Evolutionary conservation across 64 coral and sea anemone genomes (phyloP), one percentile per base, ranked within the genome.

Genomic region (Hydrozoanthus tunicans): DNA sequence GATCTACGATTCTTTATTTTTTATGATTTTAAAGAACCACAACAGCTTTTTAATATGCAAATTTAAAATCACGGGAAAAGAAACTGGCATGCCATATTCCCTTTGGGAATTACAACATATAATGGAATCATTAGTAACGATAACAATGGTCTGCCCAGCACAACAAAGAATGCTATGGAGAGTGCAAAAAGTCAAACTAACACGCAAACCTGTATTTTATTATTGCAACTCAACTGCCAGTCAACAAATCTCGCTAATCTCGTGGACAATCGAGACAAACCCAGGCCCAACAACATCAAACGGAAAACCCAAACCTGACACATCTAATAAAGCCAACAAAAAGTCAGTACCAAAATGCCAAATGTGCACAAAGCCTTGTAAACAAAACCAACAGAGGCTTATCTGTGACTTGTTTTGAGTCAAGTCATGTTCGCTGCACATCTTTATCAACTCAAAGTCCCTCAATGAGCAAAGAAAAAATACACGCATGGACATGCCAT

Each of bases 361-460:
- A 20, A 20, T 20, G 20, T 20, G 20, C 20, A 20, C 20, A 20
- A 20, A 20, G 83, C 83, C 83, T 56, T 86, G 83, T 72, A 86
- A 86, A 72, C 66, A 66, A 86, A 71, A 72, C 20, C 65, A 86
- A 86, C 83, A 71, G 26, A 79, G 53, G 1, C 84, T 88, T 57
- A 73, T 88, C 67, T 88, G 84, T 88, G 84, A 73, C 73, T 75
- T 73, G 83, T 67, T 86, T 73, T 88, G 84, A 88, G 20, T 88
- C 15, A 59, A 72, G 17, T 73, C 84, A 88, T 57, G 84, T 88
- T 66, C 43, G 9, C 11, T 67, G 62, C 82, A 26, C 82, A 3
- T 70, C 82, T 88, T 57, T 73, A 57, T 73, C 83, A 86, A 70
- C 73, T 57, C 83, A 64, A 86, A 86, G 70, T 64, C 32, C 82